Evolutionary conservation across 2,888 invertebrate species (phyloP), one percentile per base, ranked within the genome.

Genomic region (Diplazon laetatorius): DNA sequence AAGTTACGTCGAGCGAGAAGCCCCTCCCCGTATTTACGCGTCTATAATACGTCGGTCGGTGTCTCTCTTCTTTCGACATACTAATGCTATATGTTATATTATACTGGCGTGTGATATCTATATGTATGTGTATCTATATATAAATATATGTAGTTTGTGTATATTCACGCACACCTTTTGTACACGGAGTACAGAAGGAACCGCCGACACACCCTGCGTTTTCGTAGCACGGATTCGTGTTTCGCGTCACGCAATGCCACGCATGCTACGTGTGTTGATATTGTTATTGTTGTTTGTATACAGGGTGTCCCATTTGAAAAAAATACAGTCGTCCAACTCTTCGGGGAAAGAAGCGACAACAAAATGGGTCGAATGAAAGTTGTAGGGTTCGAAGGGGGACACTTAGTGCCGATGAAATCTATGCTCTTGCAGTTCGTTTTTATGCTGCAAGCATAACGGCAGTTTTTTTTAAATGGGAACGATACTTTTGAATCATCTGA

Each of bases 11-110:
- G 72, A 73, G 63, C 39, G 62, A 48, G 68, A 77, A 77, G 65
- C 68, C 62, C 72, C 68, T 37, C 72, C 72, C 72, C 63, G 44
- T 48, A 77, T 77, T 77, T 73, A 69, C 77, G 57, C 77, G 71
- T 55, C 39, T 22, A 55, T 66, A 66, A 66, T 55, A 66, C 42
- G 66, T 42, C 39, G 52, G 66, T 66, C 52, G 66, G 72, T 57
- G 72, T 77, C 68, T 73, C 72, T 57, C 46, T 63, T 76, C 60
- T 59, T 60, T 71, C 48, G 39, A 42, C 52, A 63, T 37, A 39
- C 52, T 52, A 52, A 52, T 52, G 52, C n/a, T 52, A 25, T 52
- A 25, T 52, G 52, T 10, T 2, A 12, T 14, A 42, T 57, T 16
- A 30, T 30, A 30, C 30, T 5, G 35, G 57, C 37, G 18, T 35